Percentiles rank a stretch among this genome's conserved stretches.
These are phyloP conservation scores for Ginglymostoma cirratum DNA, from an alignment of 2,113 vertebrate species.

Conservation along the genomic window DNA sequence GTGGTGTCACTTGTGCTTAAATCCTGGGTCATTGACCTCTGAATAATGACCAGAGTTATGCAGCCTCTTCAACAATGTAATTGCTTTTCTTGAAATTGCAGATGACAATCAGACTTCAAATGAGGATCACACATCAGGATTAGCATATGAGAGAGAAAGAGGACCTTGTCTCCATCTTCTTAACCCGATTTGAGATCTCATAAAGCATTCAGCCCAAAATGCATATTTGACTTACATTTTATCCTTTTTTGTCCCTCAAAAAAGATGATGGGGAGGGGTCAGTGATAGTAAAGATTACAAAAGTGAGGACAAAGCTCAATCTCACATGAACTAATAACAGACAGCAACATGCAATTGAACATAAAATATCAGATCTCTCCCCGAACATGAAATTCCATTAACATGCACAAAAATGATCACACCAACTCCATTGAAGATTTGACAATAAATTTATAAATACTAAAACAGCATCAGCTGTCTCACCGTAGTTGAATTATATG, in stretches of 20 bases:
- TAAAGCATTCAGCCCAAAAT: neutral
- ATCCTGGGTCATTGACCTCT: slow-evolving; percentile 12
- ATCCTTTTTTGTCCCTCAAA: neutral
- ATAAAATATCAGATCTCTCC: neutral
- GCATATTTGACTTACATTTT: neutral
- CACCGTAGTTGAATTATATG: neutral
- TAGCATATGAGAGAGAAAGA: neutral
- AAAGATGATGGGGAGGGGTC: neutral
- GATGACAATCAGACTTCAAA: slow-evolving; percentile 6
- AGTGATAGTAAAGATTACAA: neutral
- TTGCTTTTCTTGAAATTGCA: slow-evolving; percentile 3
- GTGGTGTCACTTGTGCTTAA: slow-evolving; percentile 22
- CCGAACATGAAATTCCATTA: neutral
- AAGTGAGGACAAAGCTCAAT: neutral
- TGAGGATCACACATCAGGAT: neutral
- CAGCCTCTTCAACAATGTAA: slow-evolving; percentile 25
- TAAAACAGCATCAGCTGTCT: neutral
- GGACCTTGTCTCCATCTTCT: neutral
- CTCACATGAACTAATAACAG: neutral
- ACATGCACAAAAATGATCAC: neutral
- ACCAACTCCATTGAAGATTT: neutral
- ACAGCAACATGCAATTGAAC: neutral
- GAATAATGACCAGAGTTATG: slow-evolving; percentile 29
- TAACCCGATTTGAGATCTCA: neutral
- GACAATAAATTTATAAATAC: neutral